Conservation (phyloP, 2,797 vertebrate genomes). For the Meda fulgida region DNA sequence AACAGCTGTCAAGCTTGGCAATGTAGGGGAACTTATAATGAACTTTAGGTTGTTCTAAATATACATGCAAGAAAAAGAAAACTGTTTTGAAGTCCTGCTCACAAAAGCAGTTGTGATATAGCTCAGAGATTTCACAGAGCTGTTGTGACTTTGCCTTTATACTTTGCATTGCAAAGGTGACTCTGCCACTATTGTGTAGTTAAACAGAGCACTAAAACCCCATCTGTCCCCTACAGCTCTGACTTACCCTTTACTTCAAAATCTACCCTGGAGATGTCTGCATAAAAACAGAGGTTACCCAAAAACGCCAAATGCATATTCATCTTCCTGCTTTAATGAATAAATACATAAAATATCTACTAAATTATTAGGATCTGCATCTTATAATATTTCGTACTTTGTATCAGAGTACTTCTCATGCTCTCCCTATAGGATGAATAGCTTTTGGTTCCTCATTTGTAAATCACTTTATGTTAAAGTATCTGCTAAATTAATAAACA, state of each 20-base stretch:
- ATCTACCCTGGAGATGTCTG: conserved; percentile 22
- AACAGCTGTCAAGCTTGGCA: not conserved
- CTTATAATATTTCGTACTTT: not conserved
- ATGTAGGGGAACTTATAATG: not conserved
- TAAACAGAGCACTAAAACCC: conserved; percentile 28
- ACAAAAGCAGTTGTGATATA: not conserved
- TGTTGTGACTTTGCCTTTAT: conserved; percentile 17
- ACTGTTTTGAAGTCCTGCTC: not conserved
- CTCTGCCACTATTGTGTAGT: conserved; percentile 9
- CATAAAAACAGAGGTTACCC: conserved; percentile 33
- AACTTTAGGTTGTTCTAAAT: not conserved
- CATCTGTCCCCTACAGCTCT: conserved; percentile 13
- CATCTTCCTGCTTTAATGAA: conserved; percentile 18
- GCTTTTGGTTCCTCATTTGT: conserved; percentile 9
- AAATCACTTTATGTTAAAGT: conserved; percentile 3
- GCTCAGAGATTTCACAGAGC: not conserved
- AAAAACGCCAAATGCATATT: conserved; percentile 31
- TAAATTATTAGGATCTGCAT: not conserved
- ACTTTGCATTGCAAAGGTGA: conserved; percentile 25
- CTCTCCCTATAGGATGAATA: not conserved
- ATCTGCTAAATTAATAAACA: conserved; percentile 6
- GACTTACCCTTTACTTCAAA: conserved; percentile 30
- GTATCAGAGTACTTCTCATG: not conserved
- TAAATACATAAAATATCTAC: not conserved
- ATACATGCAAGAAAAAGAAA: not conserved